Percentiles rank a stretch among this genome's conserved stretches.
phyloP scores from a whole-genome alignment of 2,888 invertebrate genomes.

The Catocala nupta region DNA sequence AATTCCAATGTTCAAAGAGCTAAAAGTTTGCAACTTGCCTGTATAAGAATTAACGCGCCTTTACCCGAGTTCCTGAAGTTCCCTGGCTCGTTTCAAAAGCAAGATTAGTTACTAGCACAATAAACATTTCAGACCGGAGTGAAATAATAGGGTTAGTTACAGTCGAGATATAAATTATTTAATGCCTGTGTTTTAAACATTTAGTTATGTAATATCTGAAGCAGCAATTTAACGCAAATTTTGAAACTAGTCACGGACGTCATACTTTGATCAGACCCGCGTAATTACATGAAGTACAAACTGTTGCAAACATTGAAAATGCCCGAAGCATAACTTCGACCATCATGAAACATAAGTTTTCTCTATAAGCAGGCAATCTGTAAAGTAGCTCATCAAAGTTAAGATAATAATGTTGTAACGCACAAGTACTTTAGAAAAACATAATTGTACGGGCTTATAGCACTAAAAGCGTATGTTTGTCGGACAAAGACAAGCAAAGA shows the following conservation, averaged over 20 bases:
- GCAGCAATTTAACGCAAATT: constrained; percentile 18
- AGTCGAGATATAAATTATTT: not conserved
- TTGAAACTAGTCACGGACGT: constrained; percentile 11
- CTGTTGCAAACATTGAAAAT: constrained; percentile 17
- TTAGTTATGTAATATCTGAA: not conserved
- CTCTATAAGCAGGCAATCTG: no score
- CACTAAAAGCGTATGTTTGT: constrained; percentile 15
- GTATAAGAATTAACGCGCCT: constrained; percentile 1
- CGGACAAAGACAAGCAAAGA: constrained; percentile 31
- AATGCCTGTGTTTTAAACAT: constrained; percentile 2
- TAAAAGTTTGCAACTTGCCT: constrained; percentile 8
- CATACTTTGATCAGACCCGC: constrained; percentile 9
- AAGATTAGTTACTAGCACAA: constrained; percentile 8
- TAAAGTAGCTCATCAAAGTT: no score
- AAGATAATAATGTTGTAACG: no score
- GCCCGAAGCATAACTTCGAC: constrained; percentile 10
- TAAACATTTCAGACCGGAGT: constrained; percentile 9
- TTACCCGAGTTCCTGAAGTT: not conserved
- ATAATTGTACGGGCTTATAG: not conserved
- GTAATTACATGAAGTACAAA: constrained; percentile 18
- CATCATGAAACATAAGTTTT: not conserved
- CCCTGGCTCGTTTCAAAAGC: constrained; percentile 6
- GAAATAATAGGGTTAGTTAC: constrained; percentile 8
- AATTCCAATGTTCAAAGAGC: not conserved
- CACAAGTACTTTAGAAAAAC: not conserved